phyloP scores from a whole-genome alignment of 2,888 invertebrate species.

The Catotricha subobsoleta region DNA sequence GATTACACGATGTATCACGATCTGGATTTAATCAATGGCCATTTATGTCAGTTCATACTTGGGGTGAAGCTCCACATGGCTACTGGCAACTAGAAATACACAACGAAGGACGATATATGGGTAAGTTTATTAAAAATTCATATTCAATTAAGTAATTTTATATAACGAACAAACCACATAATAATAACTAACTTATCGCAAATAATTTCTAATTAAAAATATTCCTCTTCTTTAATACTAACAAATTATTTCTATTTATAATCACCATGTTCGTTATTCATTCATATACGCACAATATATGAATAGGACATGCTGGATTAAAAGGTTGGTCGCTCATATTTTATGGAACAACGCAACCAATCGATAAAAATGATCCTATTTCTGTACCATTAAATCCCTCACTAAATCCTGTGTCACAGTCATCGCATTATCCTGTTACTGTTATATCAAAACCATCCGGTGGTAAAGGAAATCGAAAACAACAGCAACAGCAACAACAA shows the following conservation, averaged over 20 bases:
- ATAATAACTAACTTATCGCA: no score
- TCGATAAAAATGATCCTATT: conserved; percentile 43
- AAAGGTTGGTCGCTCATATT: conserved; percentile 87
- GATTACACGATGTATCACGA: conserved; percentile 74
- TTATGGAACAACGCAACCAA: conserved; percentile 62
- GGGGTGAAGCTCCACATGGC: conserved; percentile 93
- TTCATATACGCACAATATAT: no score
- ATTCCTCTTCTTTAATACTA: no score
- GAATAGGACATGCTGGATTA: conserved; percentile 53
- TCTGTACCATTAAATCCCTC: conserved; percentile 25
- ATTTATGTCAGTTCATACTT: conserved; percentile 97
- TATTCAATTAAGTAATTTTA: no score
- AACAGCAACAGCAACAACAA: conserved; percentile 21
- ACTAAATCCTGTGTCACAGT: conserved; percentile 24
- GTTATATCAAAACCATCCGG: conserved; percentile 8
- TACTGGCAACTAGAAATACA: conserved; percentile 91
- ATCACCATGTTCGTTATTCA: no score
- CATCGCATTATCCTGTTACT: conserved; percentile 14
- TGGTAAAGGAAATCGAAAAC: conserved; percentile 10
- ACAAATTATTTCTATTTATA: no score
- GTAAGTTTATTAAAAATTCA: conserved; percentile 31
- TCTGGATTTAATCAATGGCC: conserved; percentile 96
- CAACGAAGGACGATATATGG: conserved; percentile 78
- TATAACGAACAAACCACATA: no score
- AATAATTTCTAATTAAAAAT: no score